Conservation (phyloP, 2,113 vertebrate genomes). For the Sprattus sprattus region DNA sequence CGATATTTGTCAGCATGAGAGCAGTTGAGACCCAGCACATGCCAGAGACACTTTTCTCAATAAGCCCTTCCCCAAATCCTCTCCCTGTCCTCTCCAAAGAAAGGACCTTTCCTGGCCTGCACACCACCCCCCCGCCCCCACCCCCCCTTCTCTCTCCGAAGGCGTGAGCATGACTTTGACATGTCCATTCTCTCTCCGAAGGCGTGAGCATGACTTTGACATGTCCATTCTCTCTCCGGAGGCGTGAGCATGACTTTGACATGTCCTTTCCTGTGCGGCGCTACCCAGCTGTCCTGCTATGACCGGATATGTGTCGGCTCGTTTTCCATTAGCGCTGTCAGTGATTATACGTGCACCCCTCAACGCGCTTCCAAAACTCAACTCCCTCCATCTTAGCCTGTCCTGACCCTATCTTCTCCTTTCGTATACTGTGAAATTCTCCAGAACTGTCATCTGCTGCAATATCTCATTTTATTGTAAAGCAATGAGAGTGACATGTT, state of each 20-base stretch:
- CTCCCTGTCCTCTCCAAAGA: conserved; percentile 50
- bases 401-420: conserved; percentile 25
- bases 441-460: conserved; percentile 28
- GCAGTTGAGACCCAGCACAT: background rate
- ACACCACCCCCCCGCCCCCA: conserved; percentile 14
- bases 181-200: conserved; percentile 29
- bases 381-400: background rate
- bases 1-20: conserved; percentile 81
- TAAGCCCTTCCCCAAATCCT: background rate
- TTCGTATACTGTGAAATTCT: conserved; percentile 48
- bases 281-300: conserved; percentile 41
- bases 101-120: conserved; percentile 30
- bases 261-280: conserved; percentile 15
- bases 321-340: conserved; percentile 58
- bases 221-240: conserved; percentile 29
- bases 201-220: conserved; percentile 31
- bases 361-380: background rate
- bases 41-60: background rate
- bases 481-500: conserved; percentile 31
- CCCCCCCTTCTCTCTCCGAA: conserved; percentile 23
- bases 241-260: conserved; percentile 40
- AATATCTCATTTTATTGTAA: conserved; percentile 32
- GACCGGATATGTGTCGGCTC: conserved; percentile 42
- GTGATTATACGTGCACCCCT: conserved; percentile 51
- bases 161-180: conserved; percentile 34